These are phyloP conservation scores for Astatotilapia flaviijosephi DNA, from an alignment of 2,113 vertebrate species.

Conservation along the genomic window DNA sequence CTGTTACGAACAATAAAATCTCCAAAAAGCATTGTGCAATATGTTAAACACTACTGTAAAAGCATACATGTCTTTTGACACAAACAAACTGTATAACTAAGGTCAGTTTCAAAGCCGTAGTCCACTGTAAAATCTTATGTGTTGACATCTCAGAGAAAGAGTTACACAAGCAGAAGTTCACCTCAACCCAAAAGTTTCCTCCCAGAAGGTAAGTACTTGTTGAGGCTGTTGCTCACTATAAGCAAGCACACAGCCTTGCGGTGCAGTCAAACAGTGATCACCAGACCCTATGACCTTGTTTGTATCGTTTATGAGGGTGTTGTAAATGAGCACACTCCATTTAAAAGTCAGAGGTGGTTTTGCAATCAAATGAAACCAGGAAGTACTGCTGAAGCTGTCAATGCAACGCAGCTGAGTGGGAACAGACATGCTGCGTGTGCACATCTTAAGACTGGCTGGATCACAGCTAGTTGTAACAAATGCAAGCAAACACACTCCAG, in stretches of 20 bases:
- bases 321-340: constrained; percentile 43
- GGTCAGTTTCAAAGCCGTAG: background rate
- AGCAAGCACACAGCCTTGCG: constrained; percentile 16
- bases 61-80: background rate
- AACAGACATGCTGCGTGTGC: constrained; percentile 39
- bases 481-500: constrained; percentile 4
- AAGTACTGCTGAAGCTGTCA: constrained; percentile 45
- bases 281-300: constrained; percentile 21
- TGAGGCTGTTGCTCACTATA: constrained; percentile 19
- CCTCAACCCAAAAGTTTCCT: constrained; percentile 25
- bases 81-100: background rate
- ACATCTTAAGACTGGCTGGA: constrained; percentile 25
- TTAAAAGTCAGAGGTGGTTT: constrained; percentile 38
- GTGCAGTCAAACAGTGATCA: constrained; percentile 33
- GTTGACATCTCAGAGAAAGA: background rate
- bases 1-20: background rate
- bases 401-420: constrained; percentile 19
- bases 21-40: background rate
- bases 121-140: background rate
- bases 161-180: constrained; percentile 19
- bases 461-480: constrained; percentile 23
- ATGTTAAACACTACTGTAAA: background rate
- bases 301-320: constrained; percentile 27
- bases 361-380: constrained; percentile 54
- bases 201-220: background rate